These are phyloP conservation scores for Hoplodrina blanda DNA, from an alignment of 2,888 invertebrate species.

Conservation along the genomic window DNA sequence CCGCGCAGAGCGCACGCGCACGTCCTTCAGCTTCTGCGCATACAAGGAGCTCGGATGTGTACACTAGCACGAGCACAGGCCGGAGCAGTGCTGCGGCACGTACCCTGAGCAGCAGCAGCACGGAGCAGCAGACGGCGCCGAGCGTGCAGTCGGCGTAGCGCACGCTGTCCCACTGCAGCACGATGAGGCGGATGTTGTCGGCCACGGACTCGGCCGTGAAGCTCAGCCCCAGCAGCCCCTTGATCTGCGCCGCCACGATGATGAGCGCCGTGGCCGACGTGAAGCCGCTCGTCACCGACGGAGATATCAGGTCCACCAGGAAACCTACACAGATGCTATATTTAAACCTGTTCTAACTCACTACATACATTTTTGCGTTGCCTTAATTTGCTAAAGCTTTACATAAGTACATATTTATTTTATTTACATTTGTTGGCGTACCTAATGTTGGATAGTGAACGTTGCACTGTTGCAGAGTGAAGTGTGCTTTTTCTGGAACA, in stretches of 20 bases:
- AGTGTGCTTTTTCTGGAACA: no score
- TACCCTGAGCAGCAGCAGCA: conserved; percentile 93
- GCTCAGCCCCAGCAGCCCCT: conserved; percentile 93
- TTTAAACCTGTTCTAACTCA: not conserved
- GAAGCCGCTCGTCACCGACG: conserved; percentile 95
- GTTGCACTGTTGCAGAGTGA: no score
- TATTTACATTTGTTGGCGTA: not conserved
- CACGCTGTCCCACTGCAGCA: conserved; percentile 85
- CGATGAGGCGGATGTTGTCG: conserved; percentile 90
- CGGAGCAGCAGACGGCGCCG: conserved; percentile 92
- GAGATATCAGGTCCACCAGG: conserved; percentile 95
- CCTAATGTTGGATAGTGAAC: no score
- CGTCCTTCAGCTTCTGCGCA: conserved; percentile 91
- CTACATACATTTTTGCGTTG: not conserved
- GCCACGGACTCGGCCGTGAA: conserved; percentile 92
- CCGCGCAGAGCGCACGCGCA: conserved; percentile 81
- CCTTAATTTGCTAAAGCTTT: not conserved
- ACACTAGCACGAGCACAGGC: not conserved
- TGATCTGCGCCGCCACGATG: conserved; percentile 94
- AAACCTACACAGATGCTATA: conserved; percentile 91
- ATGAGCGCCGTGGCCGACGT: conserved; percentile 96
- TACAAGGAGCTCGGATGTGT: not conserved
- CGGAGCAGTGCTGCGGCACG: conserved; percentile 31
- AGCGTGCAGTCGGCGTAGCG: conserved; percentile 92
- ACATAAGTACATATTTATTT: not conserved